A percentile compares a stretch with the other conserved stretches of the same genome.
phyloP scores from a whole-genome alignment of 2,113 vertebrate species.

The Lethenteron camtschaticum region DNA sequence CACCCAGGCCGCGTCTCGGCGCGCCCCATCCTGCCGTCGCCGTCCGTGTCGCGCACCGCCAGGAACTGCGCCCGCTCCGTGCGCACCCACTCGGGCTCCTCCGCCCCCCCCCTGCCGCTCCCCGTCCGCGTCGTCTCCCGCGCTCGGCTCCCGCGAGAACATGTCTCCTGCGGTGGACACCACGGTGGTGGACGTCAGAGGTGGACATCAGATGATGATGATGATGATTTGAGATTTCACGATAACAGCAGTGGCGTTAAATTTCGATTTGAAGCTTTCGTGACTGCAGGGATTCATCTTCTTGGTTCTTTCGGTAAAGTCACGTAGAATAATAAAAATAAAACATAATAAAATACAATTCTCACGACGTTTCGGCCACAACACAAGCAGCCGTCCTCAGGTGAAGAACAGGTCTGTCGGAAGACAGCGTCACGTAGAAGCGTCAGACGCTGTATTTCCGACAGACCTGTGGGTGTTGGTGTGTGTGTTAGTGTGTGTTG shows the following conservation, averaged over 20 bases:
- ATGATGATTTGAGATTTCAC: neutral
- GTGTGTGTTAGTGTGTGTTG: too few species aligned
- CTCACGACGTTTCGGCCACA: too few species aligned
- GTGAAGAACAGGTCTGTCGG: too few species aligned
- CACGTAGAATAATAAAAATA: too few species aligned
- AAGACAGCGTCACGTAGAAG: too few species aligned
- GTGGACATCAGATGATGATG: neutral
- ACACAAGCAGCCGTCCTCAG: too few species aligned
- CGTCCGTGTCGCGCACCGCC: neutral
- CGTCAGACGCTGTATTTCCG: too few species aligned
- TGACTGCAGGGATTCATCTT: too few species aligned
- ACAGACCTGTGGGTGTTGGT: too few species aligned
- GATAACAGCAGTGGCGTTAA: neutral
- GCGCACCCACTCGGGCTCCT: neutral
- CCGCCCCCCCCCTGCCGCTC: neutral
- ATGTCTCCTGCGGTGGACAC: neutral
- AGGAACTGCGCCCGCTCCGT: conserved; percentile 5
- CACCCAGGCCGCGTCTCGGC: conserved; percentile 5
- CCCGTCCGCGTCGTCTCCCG: neutral
- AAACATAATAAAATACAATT: too few species aligned
- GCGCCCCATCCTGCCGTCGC: neutral
- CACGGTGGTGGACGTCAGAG: neutral
- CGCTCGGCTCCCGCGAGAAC: neutral
- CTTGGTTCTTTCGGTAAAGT: too few species aligned
- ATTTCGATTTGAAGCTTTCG: neutral